A percentile compares a stretch with the other conserved stretches of the same genome.
These are phyloP conservation scores for Aleiodes testaceus DNA, from an alignment of 2,888 invertebrate species.

Conservation along the genomic window DNA sequence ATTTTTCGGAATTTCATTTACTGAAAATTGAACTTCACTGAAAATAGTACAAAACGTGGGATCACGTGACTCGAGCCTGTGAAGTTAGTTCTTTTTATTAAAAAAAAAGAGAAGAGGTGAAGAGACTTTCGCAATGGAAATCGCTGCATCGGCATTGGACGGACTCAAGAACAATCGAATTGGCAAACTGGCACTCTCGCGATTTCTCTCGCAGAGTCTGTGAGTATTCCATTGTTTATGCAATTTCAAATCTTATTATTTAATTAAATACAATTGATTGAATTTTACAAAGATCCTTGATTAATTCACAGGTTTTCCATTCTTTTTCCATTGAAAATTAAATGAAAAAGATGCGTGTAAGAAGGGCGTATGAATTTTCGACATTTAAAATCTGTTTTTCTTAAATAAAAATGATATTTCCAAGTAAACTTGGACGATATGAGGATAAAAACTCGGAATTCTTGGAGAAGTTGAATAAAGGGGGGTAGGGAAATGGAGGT, in stretches of 20 bases:
- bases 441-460: no score
- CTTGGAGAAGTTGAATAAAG: conserved; percentile 3
- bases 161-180: conserved; percentile 85
- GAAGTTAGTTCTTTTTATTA: background rate
- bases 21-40: background rate
- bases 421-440: no score
- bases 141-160: conserved; percentile 79
- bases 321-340: no score
- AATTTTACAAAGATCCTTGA: no score
- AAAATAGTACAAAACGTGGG: no score
- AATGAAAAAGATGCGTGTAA: background rate
- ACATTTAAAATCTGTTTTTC: no score
- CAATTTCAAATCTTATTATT: conserved; percentile 4
- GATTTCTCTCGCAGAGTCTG: conserved; percentile 86
- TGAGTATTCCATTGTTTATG: conserved; percentile 75
- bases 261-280: background rate
- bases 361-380: no score
- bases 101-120: background rate
- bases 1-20: background rate
- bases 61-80: conserved; percentile 1
- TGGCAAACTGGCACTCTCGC: conserved; percentile 82
- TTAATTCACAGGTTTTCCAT: no score
- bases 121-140: conserved; percentile 73
- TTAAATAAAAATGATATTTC: no score
- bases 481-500: background rate